These are phyloP conservation scores for Chorisops tibialis DNA, from an alignment of 2,888 invertebrate species.

Conservation along the genomic window DNA sequence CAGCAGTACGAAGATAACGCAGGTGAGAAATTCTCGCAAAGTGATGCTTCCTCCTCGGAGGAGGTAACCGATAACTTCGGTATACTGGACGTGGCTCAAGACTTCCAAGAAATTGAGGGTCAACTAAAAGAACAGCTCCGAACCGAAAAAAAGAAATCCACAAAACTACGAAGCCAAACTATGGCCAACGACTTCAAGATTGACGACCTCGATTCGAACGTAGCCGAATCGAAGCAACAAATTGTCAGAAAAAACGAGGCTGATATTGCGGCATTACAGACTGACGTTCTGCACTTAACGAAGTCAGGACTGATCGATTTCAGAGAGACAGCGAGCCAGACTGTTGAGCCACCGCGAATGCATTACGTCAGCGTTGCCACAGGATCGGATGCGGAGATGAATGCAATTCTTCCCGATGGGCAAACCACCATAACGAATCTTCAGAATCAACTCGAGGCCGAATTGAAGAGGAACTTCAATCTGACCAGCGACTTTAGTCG, in stretches of 20 bases:
- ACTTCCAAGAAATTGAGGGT: neutral
- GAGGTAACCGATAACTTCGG: neutral
- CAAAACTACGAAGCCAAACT: neutral
- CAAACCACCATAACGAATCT: neutral
- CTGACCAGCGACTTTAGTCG: slow-evolving; percentile 1
- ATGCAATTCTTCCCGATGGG: neutral
- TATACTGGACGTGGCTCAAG: neutral
- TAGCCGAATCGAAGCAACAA: neutral
- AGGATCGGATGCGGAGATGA: neutral
- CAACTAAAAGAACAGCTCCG: neutral
- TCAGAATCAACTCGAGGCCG: neutral
- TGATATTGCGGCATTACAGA: neutral
- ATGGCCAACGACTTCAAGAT: neutral
- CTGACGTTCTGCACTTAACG: neutral
- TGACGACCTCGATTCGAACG: neutral
- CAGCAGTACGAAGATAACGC: neutral
- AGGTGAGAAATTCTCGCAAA: neutral
- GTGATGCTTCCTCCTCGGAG: too few species aligned
- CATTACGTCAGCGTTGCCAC: neutral
- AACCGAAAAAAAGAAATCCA: neutral
- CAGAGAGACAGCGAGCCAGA: neutral
- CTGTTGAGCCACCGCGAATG: neutral
- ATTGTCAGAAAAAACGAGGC: neutral
- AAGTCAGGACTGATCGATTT: neutral
- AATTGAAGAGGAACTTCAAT: neutral